A percentile compares a stretch with the other conserved stretches of the same genome.
Evolutionary conservation across 2,888 invertebrate genomes (phyloP).

Genomic region (Callosobruchus maculatus): DNA sequence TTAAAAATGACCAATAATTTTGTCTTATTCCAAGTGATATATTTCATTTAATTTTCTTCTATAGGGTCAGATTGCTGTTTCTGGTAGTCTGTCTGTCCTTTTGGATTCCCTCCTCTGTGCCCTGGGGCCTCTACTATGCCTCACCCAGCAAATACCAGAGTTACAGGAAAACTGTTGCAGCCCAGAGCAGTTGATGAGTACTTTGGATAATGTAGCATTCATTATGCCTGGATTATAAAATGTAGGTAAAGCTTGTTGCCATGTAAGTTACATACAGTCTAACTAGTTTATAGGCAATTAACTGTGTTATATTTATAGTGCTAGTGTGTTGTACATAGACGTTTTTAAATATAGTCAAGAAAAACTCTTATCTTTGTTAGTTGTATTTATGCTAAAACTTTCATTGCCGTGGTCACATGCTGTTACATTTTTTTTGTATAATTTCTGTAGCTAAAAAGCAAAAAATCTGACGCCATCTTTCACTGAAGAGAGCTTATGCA

Average conservation of each 20-base stretch:
- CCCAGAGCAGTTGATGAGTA: constrained; percentile 53
- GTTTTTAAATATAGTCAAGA: no score
- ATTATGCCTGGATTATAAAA: constrained; percentile 79
- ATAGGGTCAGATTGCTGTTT: constrained; percentile 91
- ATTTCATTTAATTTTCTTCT: constrained; percentile 28
- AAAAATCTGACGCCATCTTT: no score
- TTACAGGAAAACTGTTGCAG: constrained; percentile 63
- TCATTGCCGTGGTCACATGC: no score
- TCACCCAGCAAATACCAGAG: constrained; percentile 80
- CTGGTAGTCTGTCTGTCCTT: constrained; percentile 88
- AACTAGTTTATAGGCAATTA: no score
- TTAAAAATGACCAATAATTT: no score
- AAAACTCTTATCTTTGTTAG: neutral
- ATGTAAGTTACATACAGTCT: neutral
- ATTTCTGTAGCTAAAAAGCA: no score
- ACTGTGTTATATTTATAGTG: no score
- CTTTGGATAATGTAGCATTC: constrained; percentile 91
- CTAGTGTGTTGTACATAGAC: no score
- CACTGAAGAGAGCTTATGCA: no score
- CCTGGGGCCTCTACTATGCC: constrained; percentile 80
- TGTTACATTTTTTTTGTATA: no score
- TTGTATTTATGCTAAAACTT: neutral
- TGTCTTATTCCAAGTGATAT: no score
- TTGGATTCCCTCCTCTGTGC: constrained; percentile 91
- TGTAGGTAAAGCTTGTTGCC: neutral